Percentiles rank a stretch among this genome's conserved stretches.
Evolutionary conservation across 2,797 vertebrate genomes (phyloP).

Genomic region (Microctenopoma steveboyesi): DNA sequence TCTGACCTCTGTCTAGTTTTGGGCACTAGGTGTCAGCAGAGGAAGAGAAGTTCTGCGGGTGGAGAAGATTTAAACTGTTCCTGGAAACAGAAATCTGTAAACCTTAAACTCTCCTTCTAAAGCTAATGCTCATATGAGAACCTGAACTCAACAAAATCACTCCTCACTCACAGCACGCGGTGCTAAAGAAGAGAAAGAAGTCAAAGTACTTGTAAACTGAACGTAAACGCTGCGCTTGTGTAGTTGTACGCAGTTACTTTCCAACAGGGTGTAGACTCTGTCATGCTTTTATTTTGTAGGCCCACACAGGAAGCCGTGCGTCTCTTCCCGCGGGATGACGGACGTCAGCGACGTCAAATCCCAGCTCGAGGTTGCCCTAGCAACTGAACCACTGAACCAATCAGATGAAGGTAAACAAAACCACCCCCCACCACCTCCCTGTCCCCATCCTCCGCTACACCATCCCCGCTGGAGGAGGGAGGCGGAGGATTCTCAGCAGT

Average conservation of each 20-base stretch:
- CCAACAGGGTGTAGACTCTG: too few relatives aligned
- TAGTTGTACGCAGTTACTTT: too few relatives aligned
- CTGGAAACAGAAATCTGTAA: too few relatives aligned
- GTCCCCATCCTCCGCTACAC: not conserved
- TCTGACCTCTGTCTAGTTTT: not conserved
- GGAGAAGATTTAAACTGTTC: too few relatives aligned
- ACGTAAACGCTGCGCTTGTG: too few relatives aligned
- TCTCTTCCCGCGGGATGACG: slow-evolving; percentile 28
- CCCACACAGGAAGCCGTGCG: not conserved
- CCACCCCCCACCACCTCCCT: not conserved
- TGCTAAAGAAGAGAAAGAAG: too few relatives aligned
- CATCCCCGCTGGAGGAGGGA: slow-evolving; percentile 22
- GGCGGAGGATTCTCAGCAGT: slow-evolving; percentile 12
- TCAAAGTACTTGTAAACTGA: too few relatives aligned
- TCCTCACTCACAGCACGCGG: too few relatives aligned
- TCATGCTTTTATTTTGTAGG: slow-evolving; percentile 33
- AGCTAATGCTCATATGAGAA: too few relatives aligned
- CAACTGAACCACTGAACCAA: slow-evolving; percentile 74
- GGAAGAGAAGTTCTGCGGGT: not conserved
- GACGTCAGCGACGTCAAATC: slow-evolving; percentile 57
- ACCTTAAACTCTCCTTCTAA: too few relatives aligned
- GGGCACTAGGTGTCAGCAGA: slow-evolving; percentile 23
- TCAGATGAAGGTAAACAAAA: slow-evolving; percentile 18
- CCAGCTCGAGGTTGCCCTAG: slow-evolving; percentile 65
- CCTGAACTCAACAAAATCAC: too few relatives aligned